Evolutionary conservation across 2,797 vertebrate species (phyloP).

Genomic region (Pangasius sanitwongsei): DNA sequence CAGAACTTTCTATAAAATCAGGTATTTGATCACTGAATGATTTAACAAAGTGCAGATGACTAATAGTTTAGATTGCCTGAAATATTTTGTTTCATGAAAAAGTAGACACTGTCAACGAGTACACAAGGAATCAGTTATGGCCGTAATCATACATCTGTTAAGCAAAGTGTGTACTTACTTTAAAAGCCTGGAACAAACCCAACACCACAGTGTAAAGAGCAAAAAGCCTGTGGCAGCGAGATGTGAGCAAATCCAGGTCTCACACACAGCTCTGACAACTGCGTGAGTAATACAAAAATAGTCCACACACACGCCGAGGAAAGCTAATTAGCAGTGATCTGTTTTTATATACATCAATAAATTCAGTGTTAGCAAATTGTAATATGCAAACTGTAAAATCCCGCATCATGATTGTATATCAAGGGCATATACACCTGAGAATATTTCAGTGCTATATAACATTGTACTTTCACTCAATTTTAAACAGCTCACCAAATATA

Average conservation of each 20-base stretch:
- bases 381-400: neutral
- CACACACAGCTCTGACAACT: neutral
- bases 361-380: neutral
- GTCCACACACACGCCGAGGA: conserved; percentile 10
- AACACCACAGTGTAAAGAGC: neutral
- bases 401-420: neutral
- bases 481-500: neutral
- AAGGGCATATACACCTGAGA: neutral
- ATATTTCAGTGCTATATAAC: neutral
- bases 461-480: neutral
- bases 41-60: neutral
- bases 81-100: neutral
- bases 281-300: neutral
- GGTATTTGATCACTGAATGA: neutral
- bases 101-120: neutral
- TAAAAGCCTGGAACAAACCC: neutral
- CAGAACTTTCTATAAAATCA: neutral
- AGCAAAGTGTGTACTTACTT: neutral
- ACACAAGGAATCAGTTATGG: neutral
- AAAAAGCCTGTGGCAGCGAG: neutral
- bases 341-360: neutral
- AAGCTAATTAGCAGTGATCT: conserved; percentile 48
- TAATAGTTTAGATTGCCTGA: neutral
- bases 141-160: neutral
- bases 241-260: neutral